Evolutionary conservation across 2,113 vertebrate species (phyloP).

Genomic region (Channa argus): DNA sequence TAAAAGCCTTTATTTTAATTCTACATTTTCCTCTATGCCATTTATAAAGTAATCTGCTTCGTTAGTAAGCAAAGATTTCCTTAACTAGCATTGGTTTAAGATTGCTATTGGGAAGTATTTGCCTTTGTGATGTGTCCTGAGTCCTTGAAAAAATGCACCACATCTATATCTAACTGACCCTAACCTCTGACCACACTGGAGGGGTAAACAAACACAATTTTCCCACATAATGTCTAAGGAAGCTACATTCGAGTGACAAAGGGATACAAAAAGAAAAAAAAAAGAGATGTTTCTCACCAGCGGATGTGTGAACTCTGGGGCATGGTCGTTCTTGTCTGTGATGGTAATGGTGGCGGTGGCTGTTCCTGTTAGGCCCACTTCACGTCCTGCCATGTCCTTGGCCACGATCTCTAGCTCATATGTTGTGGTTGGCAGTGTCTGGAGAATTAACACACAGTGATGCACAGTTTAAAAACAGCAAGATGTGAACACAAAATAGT

Average conservation of each 20-base stretch:
- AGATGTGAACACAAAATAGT: background rate
- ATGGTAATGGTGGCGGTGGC: conserved; percentile 96
- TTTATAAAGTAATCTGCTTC: background rate
- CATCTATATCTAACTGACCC: conserved; percentile 4
- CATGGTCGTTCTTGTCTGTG: conserved; percentile 97
- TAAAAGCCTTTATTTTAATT: too few species aligned
- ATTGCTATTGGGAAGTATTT: background rate
- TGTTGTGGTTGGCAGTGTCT: conserved; percentile 94
- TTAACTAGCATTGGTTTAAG: background rate
- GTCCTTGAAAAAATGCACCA: conserved; percentile 3
- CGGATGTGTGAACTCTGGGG: conserved; percentile 95
- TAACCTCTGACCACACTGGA: conserved; percentile 21
- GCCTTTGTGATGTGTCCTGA: background rate
- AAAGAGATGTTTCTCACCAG: conserved; percentile 85
- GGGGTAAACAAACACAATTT: conserved; percentile 18
- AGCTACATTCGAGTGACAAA: background rate
- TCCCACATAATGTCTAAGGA: background rate
- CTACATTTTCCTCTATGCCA: too few species aligned
- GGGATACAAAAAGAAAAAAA: background rate
- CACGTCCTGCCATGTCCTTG: conserved; percentile 95
- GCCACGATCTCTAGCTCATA: conserved; percentile 96
- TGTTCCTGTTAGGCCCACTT: conserved; percentile 94
- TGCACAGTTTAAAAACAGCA: background rate
- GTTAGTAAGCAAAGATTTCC: background rate
- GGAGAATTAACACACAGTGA: conserved; percentile 24